Conservation (phyloP, 2,797 vertebrate species). For the Semaprochilodus insignis region DNA sequence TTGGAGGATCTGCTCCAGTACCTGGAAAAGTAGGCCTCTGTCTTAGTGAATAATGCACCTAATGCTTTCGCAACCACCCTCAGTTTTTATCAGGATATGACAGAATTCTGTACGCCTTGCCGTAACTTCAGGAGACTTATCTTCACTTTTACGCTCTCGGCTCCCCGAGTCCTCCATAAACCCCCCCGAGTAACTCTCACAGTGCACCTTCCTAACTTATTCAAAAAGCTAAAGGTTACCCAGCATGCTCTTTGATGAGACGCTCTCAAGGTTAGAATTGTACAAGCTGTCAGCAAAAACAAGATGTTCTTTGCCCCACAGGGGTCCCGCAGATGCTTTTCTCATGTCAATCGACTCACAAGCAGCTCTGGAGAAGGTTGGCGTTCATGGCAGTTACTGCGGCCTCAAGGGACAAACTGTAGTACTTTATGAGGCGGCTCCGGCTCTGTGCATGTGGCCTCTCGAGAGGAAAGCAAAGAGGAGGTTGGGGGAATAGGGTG, state of each 20-base stretch:
- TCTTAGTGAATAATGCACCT: background rate
- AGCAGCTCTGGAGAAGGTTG: slow-evolving; percentile 3
- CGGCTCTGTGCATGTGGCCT: slow-evolving; percentile 8
- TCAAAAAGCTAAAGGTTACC: slow-evolving; percentile 34
- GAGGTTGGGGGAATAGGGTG: background rate
- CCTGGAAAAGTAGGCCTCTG: background rate
- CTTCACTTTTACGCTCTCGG: background rate
- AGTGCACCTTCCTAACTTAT: slow-evolving; percentile 17
- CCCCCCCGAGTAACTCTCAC: background rate
- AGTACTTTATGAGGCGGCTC: slow-evolving; percentile 37
- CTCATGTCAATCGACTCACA: slow-evolving; percentile 40
- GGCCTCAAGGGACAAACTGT: slow-evolving; percentile 8
- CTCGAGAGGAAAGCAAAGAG: background rate
- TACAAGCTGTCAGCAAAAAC: slow-evolving; percentile 39
- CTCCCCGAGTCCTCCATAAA: background rate
- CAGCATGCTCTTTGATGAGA: slow-evolving; percentile 6
- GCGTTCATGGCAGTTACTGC: slow-evolving; percentile 35
- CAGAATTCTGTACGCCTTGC: background rate
- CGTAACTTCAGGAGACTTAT: background rate
- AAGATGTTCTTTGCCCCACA: slow-evolving; percentile 35
- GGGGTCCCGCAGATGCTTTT: slow-evolving; percentile 47
- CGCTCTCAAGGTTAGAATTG: slow-evolving; percentile 35
- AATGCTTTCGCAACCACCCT: background rate
- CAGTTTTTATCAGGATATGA: background rate
- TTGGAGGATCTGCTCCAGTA: background rate